These are phyloP conservation scores for Alloplasta piceator DNA, from an alignment of 2,888 invertebrate species.

Conservation along the genomic window DNA sequence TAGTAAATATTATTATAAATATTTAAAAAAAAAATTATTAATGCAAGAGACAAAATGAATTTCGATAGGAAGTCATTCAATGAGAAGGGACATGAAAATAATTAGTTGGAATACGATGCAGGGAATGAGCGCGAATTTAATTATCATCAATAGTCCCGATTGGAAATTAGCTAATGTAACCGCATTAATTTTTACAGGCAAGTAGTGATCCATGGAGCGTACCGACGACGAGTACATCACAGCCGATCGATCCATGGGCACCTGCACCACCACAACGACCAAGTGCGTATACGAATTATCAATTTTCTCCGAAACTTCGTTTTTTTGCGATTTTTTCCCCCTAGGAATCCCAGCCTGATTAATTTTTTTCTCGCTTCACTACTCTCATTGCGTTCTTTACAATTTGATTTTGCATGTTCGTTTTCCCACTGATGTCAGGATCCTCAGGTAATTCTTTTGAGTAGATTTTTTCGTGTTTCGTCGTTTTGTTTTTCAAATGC, in stretches of 20 bases:
- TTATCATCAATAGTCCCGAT: slow-evolving; percentile 1
- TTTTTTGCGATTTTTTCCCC: slow-evolving; percentile 18
- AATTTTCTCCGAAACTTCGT: slow-evolving; percentile 8
- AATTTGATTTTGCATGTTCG: slow-evolving; percentile 57
- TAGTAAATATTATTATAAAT: too few relatives aligned
- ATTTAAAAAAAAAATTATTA: too few relatives aligned
- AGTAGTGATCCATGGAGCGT: slow-evolving; percentile 87
- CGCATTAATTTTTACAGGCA: slow-evolving; percentile 53
- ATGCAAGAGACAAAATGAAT: too few relatives aligned
- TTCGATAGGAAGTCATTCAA: too few relatives aligned
- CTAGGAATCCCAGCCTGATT: slow-evolving; percentile 28
- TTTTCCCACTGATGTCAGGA: slow-evolving; percentile 62
- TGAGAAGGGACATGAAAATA: too few relatives aligned
- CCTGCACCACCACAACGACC: slow-evolving; percentile 83
- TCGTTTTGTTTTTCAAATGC: slow-evolving; percentile 5
- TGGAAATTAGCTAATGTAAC: background rate
- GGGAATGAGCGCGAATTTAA: background rate
- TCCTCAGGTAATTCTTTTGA: slow-evolving; percentile 65
- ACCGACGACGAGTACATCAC: slow-evolving; percentile 82
- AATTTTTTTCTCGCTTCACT: slow-evolving; percentile 32
- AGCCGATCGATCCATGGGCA: slow-evolving; percentile 87
- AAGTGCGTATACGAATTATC: slow-evolving; percentile 71
- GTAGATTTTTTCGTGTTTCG: background rate
- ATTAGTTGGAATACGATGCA: too few relatives aligned
- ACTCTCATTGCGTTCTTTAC: slow-evolving; percentile 39